Evolutionary conservation across 2,888 invertebrate species (phyloP).

Genomic region (Aethes cnicana): DNA sequence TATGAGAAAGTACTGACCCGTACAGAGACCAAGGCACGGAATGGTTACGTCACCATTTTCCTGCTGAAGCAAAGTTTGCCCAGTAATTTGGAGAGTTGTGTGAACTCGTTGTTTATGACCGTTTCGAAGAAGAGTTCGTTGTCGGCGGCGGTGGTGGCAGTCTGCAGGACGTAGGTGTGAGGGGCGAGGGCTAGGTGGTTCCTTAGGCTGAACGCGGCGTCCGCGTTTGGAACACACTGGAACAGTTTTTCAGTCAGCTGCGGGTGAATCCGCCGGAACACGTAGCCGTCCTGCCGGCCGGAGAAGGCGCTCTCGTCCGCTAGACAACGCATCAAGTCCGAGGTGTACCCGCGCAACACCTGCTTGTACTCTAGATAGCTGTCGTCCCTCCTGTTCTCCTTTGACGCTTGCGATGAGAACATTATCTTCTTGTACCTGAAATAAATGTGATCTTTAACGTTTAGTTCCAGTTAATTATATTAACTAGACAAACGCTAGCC

Average conservation of each 20-base stretch:
- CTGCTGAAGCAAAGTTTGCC: conserved; percentile 39
- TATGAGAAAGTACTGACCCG: too few species aligned
- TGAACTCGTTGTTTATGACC: conserved; percentile 52
- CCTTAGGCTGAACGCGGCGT: conserved; percentile 57
- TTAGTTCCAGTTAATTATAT: too few species aligned
- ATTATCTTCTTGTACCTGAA: conserved; percentile 64
- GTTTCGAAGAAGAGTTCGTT: conserved; percentile 56
- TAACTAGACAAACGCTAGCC: too few species aligned
- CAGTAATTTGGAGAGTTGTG: conserved; percentile 51
- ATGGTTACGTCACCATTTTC: conserved; percentile 4
- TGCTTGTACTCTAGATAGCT: conserved; percentile 44
- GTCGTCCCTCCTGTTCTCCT: conserved; percentile 41
- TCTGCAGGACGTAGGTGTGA: conserved; percentile 54
- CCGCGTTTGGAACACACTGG: conserved; percentile 54
- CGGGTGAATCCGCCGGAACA: conserved; percentile 58
- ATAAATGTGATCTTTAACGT: conserved; percentile 22
- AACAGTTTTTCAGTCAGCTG: conserved; percentile 55
- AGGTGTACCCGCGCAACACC: conserved; percentile 51
- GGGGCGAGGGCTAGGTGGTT: conserved; percentile 67
- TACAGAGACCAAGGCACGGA: background rate
- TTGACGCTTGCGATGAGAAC: conserved; percentile 42
- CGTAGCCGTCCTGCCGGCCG: conserved; percentile 48
- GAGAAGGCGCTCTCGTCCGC: conserved; percentile 55
- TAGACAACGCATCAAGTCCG: conserved; percentile 65
- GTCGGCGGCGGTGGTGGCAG: conserved; percentile 44